phyloP scores from a whole-genome alignment of 2,888 invertebrate species.

The Drosophila infuscata region DNA sequence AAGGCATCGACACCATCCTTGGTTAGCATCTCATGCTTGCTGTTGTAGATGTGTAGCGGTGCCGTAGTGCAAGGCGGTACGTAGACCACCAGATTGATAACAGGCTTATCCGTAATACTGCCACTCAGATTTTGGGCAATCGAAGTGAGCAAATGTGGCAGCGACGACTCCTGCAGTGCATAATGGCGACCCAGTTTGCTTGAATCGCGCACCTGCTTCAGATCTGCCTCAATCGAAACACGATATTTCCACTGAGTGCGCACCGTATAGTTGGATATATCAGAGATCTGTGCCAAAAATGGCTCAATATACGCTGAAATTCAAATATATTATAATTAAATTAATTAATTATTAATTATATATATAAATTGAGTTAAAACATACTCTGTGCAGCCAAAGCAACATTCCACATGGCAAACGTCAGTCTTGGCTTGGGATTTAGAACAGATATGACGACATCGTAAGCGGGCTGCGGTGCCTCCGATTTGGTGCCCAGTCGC shows the following conservation, averaged over 20 bases:
- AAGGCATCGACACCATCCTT: slow-evolving; percentile 88
- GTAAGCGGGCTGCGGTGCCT: slow-evolving; percentile 88
- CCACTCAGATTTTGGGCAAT: slow-evolving; percentile 94
- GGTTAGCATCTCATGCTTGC: slow-evolving; percentile 84
- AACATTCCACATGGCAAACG: slow-evolving; percentile 90
- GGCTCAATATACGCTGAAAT: slow-evolving; percentile 91
- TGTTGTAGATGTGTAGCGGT: slow-evolving; percentile 90
- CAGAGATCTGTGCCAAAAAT: slow-evolving; percentile 89
- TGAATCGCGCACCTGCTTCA: slow-evolving; percentile 87
- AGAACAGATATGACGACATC: slow-evolving; percentile 93
- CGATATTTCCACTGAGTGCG: slow-evolving; percentile 96
- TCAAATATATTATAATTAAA: background rate
- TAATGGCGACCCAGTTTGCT: slow-evolving; percentile 87
- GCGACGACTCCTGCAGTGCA: slow-evolving; percentile 88
- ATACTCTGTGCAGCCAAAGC: slow-evolving; percentile 88
- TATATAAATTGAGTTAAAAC: slow-evolving; percentile 3
- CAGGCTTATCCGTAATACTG: slow-evolving; percentile 92
- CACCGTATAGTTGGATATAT: slow-evolving; percentile 91
- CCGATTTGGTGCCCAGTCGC: slow-evolving; percentile 85
- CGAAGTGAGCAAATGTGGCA: slow-evolving; percentile 93
- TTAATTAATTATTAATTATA: background rate
- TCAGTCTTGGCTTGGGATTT: slow-evolving; percentile 91
- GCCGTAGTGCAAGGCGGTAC: slow-evolving; percentile 90
- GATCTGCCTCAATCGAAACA: slow-evolving; percentile 90
- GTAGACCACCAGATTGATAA: slow-evolving; percentile 94